Evolutionary conservation across 2,797 vertebrate genomes (phyloP), one percentile per base, ranked within the genome.

Genomic region (Eulemur coronatus): DNA sequence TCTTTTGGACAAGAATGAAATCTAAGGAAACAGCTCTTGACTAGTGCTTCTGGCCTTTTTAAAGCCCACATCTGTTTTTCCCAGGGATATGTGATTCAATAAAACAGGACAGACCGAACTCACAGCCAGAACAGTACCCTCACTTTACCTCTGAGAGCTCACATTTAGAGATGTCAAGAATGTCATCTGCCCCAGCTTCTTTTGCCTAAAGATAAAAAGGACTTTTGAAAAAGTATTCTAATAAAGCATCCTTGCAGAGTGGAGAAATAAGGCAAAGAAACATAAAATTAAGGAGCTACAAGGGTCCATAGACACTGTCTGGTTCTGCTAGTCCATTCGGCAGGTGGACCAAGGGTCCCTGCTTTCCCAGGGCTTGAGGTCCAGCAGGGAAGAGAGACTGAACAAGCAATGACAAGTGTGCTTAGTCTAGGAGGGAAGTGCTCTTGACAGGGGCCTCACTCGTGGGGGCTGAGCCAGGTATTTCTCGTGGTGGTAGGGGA

Each of bases 171-270:
- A 99, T 98, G 98, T 99, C 99, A 89, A 99, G 98, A 96, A 99
- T 99, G 94, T 99, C 99, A 97, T 99, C 99, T 61, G 99, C 99
- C 57, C 99, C 99, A 5, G 99, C 99, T 98, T 99, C 99, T 97
- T 99, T 99, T 26, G 99, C 99, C 99, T 99, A 97, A 86, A 85
- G 89, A 93, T 95, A 94, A 97, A 95, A 92, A 38, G 33, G 79
- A 50, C 43, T n/a, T 63, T 89, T 61, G 30, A 38, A 28, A 70
- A 69, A 57, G 9, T n/a, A 41, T 84, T 79, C n/a, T 50, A 89
- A 88, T 20, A 86, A 92, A 93, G 72, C 35, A 57, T 7, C 9
- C 24, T 78, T 13, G 33, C 38, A 55, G n/a, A 70, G 26, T 11
- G 17, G 72, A 75, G 24, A 84, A 65, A 65, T 24, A 38, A 75